These are phyloP conservation scores for Ictalurus punctatus DNA, from an alignment of 2,113 vertebrate genomes.

Conservation along the genomic window DNA sequence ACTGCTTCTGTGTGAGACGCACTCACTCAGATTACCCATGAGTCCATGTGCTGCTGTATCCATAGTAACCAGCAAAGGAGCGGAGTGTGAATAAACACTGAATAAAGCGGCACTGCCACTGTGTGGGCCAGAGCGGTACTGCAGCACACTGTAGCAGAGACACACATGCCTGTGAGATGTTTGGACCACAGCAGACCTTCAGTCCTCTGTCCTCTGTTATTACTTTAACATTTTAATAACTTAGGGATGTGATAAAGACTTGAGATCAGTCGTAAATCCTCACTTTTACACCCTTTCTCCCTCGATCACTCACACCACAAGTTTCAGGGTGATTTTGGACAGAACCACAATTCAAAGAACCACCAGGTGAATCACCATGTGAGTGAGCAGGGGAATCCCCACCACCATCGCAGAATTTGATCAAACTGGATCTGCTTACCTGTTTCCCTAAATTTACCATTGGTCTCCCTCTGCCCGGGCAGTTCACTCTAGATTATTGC, in stretches of 20 bases:
- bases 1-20: constrained; percentile 74
- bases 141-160: not conserved
- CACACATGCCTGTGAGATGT: not conserved
- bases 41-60: constrained; percentile 68
- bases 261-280: not conserved
- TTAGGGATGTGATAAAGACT: not conserved
- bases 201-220: not conserved
- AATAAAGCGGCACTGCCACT: constrained; percentile 48
- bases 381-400: no score
- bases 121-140: constrained; percentile 18
- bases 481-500: no score
- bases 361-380: no score
- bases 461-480: no score
- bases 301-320: no score
- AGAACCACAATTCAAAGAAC: no score
- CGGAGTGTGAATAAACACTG: constrained; percentile 32
- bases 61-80: constrained; percentile 72
- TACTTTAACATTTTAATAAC: no score
- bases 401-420: no score
- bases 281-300: no score
- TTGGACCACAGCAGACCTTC: not conserved
- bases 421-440: no score
- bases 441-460: no score
- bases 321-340: no score
- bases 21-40: constrained; percentile 67